Conservation (phyloP, 2,888 invertebrate species). For the Oscheius sp. region DNA sequence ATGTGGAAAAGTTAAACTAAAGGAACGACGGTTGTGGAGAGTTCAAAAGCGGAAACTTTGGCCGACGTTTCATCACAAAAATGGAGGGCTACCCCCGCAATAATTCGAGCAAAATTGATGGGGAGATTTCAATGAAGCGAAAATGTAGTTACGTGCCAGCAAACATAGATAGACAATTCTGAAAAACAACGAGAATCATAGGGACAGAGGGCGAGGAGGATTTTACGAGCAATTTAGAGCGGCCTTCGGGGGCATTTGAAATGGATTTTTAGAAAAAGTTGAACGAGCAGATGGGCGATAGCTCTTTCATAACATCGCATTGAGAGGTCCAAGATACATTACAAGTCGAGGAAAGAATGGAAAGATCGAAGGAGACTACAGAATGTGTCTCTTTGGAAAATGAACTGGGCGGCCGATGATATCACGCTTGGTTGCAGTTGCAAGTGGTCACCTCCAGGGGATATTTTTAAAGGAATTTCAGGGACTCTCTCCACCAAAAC, state of each 20-base stretch:
- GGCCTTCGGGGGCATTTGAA: too few species aligned
- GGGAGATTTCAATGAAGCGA: background rate
- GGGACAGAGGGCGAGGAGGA: background rate
- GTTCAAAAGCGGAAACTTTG: too few species aligned
- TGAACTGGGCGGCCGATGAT: background rate
- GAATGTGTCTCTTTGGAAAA: background rate
- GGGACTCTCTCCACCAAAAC: background rate
- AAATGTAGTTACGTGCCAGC: background rate
- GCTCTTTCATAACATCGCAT: background rate
- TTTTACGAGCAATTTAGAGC: constrained; percentile 6
- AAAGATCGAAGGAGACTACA: background rate
- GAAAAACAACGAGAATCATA: background rate
- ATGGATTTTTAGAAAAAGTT: background rate
- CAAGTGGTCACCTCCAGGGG: too few species aligned
- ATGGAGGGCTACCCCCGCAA: constrained; percentile 13
- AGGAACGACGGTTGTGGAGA: background rate
- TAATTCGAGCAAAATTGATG: constrained; percentile 14
- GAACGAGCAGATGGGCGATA: background rate
- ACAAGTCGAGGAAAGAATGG: background rate
- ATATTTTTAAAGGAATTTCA: background rate
- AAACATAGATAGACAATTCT: background rate
- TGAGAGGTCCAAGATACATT: too few species aligned
- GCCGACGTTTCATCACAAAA: background rate
- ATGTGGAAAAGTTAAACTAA: background rate
- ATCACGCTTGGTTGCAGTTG: background rate